Percentiles rank a stretch among this genome's conserved stretches.
Conservation (phyloP, 1,140 invertebrate genomes). For the Trypoxylus dichotomus region DNA sequence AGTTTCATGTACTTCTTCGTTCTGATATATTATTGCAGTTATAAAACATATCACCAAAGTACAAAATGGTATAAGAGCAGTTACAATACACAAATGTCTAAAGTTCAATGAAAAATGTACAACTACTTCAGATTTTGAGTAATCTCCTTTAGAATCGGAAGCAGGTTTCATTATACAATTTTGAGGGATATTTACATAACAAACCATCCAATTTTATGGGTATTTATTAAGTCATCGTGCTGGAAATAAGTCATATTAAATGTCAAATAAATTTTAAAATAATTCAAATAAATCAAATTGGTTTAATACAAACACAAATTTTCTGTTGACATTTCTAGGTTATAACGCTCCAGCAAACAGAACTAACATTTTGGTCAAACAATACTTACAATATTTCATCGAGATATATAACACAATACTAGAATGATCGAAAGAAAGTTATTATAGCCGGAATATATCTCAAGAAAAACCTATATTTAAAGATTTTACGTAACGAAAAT, state of each 20-base stretch:
- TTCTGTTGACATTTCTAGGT: background rate
- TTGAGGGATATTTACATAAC: background rate
- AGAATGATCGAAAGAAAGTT: background rate
- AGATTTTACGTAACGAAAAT: background rate
- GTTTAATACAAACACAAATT: background rate
- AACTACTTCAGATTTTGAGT: constrained; percentile 36
- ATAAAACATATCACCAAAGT: constrained; percentile 83
- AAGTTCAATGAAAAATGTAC: constrained; percentile 53
- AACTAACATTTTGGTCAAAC: background rate
- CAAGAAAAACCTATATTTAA: background rate
- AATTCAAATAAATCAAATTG: background rate
- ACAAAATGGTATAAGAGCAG: constrained; percentile 77
- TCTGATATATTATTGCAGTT: constrained; percentile 84
- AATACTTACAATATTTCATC: background rate
- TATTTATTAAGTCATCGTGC: background rate
- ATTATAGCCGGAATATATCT: background rate
- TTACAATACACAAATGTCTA: constrained; percentile 74
- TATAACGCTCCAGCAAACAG: background rate
- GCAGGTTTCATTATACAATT: background rate
- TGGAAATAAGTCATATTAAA: background rate
- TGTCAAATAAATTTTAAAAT: background rate
- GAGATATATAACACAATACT: background rate
- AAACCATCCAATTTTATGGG: background rate
- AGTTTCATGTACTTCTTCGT: constrained; percentile 89
- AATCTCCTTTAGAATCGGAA: constrained; percentile 30